Evolutionary conservation across 2,113 vertebrate genomes (phyloP).

Genomic region (Vireo altiloquus): DNA sequence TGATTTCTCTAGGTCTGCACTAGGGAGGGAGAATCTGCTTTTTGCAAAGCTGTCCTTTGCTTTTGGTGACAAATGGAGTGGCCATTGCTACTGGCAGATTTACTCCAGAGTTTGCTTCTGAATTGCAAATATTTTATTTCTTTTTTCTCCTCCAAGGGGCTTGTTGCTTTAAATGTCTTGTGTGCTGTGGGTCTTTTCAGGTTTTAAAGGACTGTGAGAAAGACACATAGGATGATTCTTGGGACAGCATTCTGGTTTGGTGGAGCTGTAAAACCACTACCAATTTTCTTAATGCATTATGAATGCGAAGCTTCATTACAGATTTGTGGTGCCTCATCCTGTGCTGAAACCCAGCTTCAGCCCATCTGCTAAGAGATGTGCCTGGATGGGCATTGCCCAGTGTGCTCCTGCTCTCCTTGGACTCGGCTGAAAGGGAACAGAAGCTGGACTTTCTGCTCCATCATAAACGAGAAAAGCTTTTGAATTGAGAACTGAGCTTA

Average conservation of each 20-base stretch:
- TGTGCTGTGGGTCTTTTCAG: neutral
- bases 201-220: neutral
- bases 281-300: neutral
- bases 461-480: neutral
- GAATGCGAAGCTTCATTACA: neutral
- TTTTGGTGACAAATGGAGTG: neutral
- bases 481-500: neutral
- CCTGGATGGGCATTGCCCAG: neutral
- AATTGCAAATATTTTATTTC: neutral
- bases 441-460: neutral
- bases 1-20: neutral
- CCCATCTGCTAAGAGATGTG: neutral
- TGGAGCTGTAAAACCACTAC: neutral
- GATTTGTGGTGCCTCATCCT: neutral
- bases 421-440: neutral
- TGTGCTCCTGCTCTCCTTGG: neutral
- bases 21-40: neutral
- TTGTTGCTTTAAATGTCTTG: neutral
- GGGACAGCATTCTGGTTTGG: neutral
- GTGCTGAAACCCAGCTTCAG: neutral
- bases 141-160: neutral
- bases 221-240: neutral
- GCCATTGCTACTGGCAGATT: neutral
- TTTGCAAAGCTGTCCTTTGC: neutral
- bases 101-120: neutral